Evolutionary conservation across 2,113 vertebrate genomes (phyloP).

Genomic region (Cairina moschata): DNA sequence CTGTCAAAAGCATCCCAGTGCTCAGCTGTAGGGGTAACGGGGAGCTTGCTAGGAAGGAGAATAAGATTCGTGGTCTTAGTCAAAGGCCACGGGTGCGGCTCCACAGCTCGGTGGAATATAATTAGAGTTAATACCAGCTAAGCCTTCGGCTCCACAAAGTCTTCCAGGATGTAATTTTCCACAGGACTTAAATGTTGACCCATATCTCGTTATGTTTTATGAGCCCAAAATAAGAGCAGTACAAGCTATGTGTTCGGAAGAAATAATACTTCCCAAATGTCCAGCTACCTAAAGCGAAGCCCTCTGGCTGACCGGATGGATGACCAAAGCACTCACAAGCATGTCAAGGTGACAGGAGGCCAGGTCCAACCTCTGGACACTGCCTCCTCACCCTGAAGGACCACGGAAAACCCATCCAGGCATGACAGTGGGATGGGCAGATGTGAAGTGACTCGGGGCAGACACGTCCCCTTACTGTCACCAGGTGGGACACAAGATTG

Average conservation of each 20-base stretch:
- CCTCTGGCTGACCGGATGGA: neutral
- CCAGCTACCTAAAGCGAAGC: conserved; percentile 6
- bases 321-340: neutral
- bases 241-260: neutral
- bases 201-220: conserved; percentile 58
- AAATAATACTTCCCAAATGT: conserved; percentile 30
- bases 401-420: neutral
- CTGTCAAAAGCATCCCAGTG: fast-evolving
- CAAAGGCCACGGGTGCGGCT: neutral
- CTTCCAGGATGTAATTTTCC: conserved; percentile 62
- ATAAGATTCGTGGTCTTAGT: neutral
- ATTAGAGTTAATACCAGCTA: conserved; percentile 51
- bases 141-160: conserved; percentile 50
- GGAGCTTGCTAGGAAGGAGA: neutral
- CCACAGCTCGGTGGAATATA: neutral
- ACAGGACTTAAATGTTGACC: conserved; percentile 39
- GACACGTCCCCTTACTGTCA: neutral
- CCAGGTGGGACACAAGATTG: neutral
- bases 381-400: neutral
- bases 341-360: fast-evolving
- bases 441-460: neutral
- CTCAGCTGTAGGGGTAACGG: fast-evolving
- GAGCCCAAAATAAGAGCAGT: conserved; percentile 22
- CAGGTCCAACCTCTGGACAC: neutral
- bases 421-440: neutral